phyloP scores from a whole-genome alignment of 2,113 vertebrate genomes.

The Sylvilagus bachmani region DNA sequence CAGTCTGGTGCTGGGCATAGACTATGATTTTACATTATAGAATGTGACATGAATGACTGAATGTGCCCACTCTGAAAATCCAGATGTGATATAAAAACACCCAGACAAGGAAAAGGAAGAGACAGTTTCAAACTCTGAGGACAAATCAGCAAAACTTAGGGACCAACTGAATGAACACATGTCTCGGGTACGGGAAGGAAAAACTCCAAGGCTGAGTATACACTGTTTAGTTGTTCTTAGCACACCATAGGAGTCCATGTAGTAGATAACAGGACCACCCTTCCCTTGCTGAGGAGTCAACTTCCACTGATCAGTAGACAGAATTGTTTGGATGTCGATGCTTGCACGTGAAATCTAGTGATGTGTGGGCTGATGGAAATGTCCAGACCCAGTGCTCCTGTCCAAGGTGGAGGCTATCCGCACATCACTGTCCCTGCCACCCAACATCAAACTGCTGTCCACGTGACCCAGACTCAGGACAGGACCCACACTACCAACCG shows the following conservation, averaged over 20 bases:
- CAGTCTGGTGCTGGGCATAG: neutral
- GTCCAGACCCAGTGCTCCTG: neutral
- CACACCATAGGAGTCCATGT: slow-evolving; percentile 16
- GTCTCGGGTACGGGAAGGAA: neutral
- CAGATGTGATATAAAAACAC: neutral
- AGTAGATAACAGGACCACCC: neutral
- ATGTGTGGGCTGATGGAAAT: neutral
- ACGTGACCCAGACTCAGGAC: neutral
- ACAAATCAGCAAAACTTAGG: slow-evolving; percentile 41
- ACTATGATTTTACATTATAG: neutral
- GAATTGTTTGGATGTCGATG: neutral
- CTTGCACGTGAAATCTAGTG: neutral
- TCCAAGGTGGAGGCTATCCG: neutral
- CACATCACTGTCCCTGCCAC: neutral
- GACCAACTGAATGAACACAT: neutral
- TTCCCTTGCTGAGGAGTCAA: slow-evolving; percentile 13
- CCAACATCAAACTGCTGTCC: neutral
- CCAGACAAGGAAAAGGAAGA: neutral
- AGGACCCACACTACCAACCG: slow-evolving; percentile 88
- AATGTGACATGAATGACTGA: neutral
- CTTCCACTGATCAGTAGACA: neutral
- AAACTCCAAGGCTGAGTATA: neutral
- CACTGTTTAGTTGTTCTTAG: neutral
- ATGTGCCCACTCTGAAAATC: neutral
- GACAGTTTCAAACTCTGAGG: neutral